A percentile compares a stretch with the other conserved stretches of the same genome.
Evolutionary conservation across 2,888 invertebrate genomes (phyloP).

Genomic region (Idaea aversata): DNA sequence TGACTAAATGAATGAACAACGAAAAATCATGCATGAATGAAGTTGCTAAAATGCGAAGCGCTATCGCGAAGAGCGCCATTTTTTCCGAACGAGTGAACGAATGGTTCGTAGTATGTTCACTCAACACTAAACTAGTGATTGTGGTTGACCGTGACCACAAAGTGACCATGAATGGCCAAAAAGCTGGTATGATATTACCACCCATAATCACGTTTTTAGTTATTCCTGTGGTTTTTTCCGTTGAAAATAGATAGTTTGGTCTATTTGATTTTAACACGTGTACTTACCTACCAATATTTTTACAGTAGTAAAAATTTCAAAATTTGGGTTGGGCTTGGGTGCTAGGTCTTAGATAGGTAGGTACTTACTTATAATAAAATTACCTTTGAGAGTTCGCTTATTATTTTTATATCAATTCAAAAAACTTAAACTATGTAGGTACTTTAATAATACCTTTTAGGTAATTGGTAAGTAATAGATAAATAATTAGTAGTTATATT

Average conservation of each 20-base stretch:
- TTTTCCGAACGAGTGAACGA: conserved; percentile 9
- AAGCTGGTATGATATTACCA: conserved; percentile 14
- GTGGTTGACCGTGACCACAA: neutral
- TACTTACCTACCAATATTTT: too few species aligned
- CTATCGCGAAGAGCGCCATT: neutral
- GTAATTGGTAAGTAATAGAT: neutral
- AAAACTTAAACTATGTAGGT: neutral
- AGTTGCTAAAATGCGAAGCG: neutral
- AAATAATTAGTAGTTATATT: neutral
- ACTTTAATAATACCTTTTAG: neutral
- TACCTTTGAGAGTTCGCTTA: neutral
- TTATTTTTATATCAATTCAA: neutral
- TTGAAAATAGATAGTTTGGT: too few species aligned
- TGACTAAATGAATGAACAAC: conserved; percentile 23
- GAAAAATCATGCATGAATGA: conserved; percentile 12
- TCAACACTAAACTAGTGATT: neutral
- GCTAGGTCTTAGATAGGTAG: too few species aligned
- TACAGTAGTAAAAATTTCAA: too few species aligned
- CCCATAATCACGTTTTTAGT: too few species aligned
- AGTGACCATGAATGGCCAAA: neutral
- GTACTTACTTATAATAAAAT: too few species aligned
- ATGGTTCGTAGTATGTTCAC: conserved; percentile 3
- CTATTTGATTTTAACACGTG: too few species aligned
- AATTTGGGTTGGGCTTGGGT: too few species aligned
- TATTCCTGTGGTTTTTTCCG: too few species aligned